A percentile compares a stretch with the other conserved stretches of the same genome.
Evolutionary conservation across 2,113 vertebrate genomes (phyloP).

Genomic region (Tupaia chinensis): DNA sequence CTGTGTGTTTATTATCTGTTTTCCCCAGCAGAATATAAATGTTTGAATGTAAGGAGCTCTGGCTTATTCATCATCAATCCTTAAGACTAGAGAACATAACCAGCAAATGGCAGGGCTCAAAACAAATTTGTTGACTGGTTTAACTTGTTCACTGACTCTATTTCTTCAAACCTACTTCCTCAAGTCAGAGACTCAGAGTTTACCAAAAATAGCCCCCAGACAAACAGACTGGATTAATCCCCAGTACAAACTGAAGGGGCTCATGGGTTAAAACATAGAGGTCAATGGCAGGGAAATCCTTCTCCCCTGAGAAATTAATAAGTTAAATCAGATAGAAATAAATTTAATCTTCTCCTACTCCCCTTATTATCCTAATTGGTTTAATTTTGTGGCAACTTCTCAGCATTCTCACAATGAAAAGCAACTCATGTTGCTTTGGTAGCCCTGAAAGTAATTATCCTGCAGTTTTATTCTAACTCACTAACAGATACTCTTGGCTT

Average conservation of each 20-base stretch:
- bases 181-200: not conserved
- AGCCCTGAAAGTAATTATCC: conserved; percentile 71
- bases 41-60: not conserved
- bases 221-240: not conserved
- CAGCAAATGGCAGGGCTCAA: not conserved
- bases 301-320: conserved; percentile 78
- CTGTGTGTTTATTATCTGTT: not conserved
- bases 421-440: conserved; percentile 61
- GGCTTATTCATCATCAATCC: not conserved
- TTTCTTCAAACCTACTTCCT: not conserved
- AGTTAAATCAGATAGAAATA: conserved; percentile 79
- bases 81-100: not conserved
- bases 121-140: not conserved
- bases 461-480: conserved; percentile 74
- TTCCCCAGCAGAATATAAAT: not conserved
- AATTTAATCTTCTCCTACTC: conserved; percentile 79
- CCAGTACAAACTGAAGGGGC: not conserved
- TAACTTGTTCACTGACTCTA: not conserved
- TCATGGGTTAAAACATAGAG: conserved; percentile 66
- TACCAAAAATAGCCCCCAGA: not conserved
- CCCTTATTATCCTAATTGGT: conserved; percentile 78
- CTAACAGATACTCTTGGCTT: conserved; percentile 65
- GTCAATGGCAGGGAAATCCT: conserved; percentile 55
- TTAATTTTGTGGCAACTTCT: conserved; percentile 80
- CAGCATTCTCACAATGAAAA: conserved; percentile 73